Percentiles rank a stretch among this genome's conserved stretches.
These are phyloP conservation scores for Perca flavescens DNA, from an alignment of 2,113 vertebrate species.

Conservation along the genomic window DNA sequence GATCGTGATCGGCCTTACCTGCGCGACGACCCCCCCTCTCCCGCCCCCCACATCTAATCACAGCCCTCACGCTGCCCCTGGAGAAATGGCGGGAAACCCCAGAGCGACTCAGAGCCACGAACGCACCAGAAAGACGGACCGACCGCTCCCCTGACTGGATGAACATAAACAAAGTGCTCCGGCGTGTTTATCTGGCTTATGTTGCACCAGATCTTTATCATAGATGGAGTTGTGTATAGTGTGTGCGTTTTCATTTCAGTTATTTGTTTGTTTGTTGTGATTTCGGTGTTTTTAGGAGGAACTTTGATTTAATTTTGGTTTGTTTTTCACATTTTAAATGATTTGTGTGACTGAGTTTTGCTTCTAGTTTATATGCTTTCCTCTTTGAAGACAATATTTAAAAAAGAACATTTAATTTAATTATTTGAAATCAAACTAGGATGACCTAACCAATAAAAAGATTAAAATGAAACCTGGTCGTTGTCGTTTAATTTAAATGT, in stretches of 20 bases:
- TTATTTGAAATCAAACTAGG: slow-evolving; percentile 76
- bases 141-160: slow-evolving; percentile 38
- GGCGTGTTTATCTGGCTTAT: slow-evolving; percentile 42
- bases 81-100: slow-evolving; percentile 47
- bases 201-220: slow-evolving; percentile 43
- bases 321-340: slow-evolving; percentile 54
- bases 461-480: slow-evolving; percentile 30
- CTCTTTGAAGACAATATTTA: slow-evolving; percentile 76
- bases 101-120: slow-evolving; percentile 36
- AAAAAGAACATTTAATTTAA: slow-evolving; percentile 81
- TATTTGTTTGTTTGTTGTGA: slow-evolving; percentile 55
- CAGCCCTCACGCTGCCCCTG: slow-evolving; percentile 50
- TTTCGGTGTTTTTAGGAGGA: slow-evolving; percentile 49
- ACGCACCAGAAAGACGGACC: slow-evolving; percentile 19
- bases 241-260: slow-evolving; percentile 27
- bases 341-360: slow-evolving; percentile 50
- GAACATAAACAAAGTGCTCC: slow-evolving; percentile 14
- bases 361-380: slow-evolving; percentile 65
- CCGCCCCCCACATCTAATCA: slow-evolving; percentile 61
- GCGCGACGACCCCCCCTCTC: slow-evolving; percentile 13
- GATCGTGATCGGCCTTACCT: slow-evolving; percentile 28
- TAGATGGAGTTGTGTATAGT: slow-evolving; percentile 58
- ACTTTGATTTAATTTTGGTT: slow-evolving; percentile 16
- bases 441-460: slow-evolving; percentile 87
- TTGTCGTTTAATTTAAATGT: background rate